Conservation (phyloP, 64 coral and sea anemone species). For the Cladopsammia gracilis region DNA sequence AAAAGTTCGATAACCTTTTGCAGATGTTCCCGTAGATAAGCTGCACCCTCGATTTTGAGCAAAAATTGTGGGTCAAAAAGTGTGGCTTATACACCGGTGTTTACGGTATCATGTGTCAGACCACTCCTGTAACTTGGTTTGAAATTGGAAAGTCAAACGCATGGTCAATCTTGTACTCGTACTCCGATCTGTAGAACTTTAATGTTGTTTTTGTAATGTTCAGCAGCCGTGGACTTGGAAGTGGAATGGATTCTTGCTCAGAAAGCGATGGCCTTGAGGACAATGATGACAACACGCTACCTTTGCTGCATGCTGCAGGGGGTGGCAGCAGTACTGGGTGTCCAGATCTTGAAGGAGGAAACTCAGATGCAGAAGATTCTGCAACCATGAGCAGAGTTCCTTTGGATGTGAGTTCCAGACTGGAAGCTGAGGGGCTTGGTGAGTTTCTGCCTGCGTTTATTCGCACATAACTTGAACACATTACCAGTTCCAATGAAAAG, state of each 20-base stretch:
- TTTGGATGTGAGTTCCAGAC: conserved; percentile 30
- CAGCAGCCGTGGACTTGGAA: conserved; percentile 84
- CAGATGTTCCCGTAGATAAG: too few relatives aligned
- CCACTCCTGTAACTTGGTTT: too few relatives aligned
- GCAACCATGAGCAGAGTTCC: conserved; percentile 14
- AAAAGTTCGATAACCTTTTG: too few relatives aligned
- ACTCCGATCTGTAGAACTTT: not conserved
- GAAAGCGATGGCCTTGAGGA: conserved; percentile 53
- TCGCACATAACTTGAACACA: too few relatives aligned
- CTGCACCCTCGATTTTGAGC: too few relatives aligned
- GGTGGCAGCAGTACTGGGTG: conserved; percentile 41
- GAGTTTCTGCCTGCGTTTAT: not conserved
- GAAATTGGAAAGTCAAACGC: too few relatives aligned
- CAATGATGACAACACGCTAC: conserved; percentile 24
- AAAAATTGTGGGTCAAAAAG: too few relatives aligned
- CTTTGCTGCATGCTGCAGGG: conserved; percentile 53
- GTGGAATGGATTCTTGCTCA: conserved; percentile 92
- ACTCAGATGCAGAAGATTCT: conserved; percentile 85
- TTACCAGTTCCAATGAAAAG: too few relatives aligned
- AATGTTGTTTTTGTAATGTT: not conserved
- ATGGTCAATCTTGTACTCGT: not conserved
- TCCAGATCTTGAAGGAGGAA: conserved; percentile 91
- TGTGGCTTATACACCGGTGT: too few relatives aligned
- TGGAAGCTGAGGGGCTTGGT: conserved; percentile 31
- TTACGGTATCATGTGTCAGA: too few relatives aligned